Evolutionary conservation across 2,797 vertebrate genomes (phyloP).

Genomic region (Nannoperca australis): DNA sequence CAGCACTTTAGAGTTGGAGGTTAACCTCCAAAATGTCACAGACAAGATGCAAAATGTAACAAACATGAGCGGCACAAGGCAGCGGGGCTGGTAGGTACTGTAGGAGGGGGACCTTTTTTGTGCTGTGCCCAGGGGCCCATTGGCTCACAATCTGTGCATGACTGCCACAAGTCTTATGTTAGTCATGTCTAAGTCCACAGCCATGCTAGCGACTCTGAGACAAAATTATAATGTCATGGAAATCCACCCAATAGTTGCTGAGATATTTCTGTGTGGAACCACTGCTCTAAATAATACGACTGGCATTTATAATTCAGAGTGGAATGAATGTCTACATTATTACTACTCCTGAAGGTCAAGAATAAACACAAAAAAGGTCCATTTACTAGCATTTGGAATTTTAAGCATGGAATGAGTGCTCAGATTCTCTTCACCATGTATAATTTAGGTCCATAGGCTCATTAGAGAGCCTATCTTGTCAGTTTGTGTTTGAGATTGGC

Average conservation of each 20-base stretch:
- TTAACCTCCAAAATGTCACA: not conserved
- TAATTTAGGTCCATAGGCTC: constrained; percentile 28
- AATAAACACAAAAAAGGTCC: constrained; percentile 5
- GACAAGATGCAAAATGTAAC: not conserved
- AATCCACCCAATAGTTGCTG: not conserved
- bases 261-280: not conserved
- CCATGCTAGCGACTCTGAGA: not conserved
- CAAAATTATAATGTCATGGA: not conserved
- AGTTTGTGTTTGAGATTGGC: constrained; percentile 27
- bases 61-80: not conserved
- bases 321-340: not conserved
- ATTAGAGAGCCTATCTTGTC: constrained; percentile 19
- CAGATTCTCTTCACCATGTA: constrained; percentile 28
- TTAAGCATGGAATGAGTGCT: constrained; percentile 26
- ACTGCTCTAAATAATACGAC: constrained; percentile 17
- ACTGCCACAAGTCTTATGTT: not conserved
- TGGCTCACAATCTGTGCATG: not conserved
- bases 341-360: too few relatives aligned
- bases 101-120: not conserved
- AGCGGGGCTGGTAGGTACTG: not conserved
- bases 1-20: not conserved
- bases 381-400: constrained; percentile 8
- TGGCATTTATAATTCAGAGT: constrained; percentile 15
- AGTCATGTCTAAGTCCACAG: not conserved
- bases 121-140: not conserved